These are phyloP conservation scores for Pecten maximus DNA, from an alignment of 2,888 invertebrate species.

Conservation along the genomic window DNA sequence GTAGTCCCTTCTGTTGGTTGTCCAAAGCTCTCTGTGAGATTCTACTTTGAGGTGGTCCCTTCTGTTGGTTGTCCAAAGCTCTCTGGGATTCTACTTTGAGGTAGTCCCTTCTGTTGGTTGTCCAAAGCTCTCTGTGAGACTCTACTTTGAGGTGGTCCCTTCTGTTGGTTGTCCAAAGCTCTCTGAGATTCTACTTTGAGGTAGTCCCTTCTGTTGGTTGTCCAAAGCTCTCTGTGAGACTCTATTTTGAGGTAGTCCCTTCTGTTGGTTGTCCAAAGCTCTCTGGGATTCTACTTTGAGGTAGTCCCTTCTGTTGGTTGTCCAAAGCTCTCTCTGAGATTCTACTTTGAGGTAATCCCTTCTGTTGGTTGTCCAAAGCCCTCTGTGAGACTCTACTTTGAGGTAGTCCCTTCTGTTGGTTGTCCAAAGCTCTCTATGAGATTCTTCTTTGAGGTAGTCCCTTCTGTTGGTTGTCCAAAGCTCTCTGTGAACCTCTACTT, in stretches of 20 bases:
- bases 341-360: too few species aligned
- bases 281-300: too few species aligned
- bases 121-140: neutral
- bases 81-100: neutral
- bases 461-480: neutral
- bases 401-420: neutral
- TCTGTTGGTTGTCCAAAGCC: too few species aligned
- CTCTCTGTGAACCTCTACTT: too few species aligned
- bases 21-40: too few species aligned
- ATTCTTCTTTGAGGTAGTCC: neutral
- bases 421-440: neutral
- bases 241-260: too few species aligned
- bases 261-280: too few species aligned
- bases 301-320: too few species aligned
- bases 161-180: neutral
- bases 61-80: neutral
- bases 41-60: too few species aligned
- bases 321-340: too few species aligned
- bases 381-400: neutral
- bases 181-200: neutral
- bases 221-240: too few species aligned
- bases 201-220: neutral
- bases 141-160: constrained; percentile 79
- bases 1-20: too few species aligned
- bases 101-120: neutral